These are phyloP conservation scores for Zaprionus inermis DNA, from an alignment of 1,140 invertebrate species.

Conservation along the genomic window DNA sequence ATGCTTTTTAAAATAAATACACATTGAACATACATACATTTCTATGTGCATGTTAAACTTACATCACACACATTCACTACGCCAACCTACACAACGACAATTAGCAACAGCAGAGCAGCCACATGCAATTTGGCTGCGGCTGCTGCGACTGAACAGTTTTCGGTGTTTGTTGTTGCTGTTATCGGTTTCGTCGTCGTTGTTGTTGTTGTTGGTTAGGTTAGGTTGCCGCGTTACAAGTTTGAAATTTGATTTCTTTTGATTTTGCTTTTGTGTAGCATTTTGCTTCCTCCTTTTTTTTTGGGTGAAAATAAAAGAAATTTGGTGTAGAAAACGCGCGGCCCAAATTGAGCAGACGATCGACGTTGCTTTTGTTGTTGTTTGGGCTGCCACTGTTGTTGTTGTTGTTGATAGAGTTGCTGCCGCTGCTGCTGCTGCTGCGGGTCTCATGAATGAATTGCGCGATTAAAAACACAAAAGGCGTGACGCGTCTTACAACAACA, in stretches of 20 bases:
- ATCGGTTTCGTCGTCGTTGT: constrained; percentile 16
- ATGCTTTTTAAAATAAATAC: constrained; percentile 32
- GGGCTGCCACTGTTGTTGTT: constrained; percentile 12
- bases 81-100: constrained; percentile 21
- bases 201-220: constrained; percentile 10
- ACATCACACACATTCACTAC: constrained; percentile 47
- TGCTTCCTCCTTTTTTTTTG: constrained; percentile 44
- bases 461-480: constrained; percentile 60
- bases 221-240: constrained; percentile 29
- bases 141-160: constrained; percentile 20
- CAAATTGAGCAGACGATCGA: constrained; percentile 47
- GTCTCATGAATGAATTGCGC: constrained; percentile 52
- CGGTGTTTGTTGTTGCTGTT: constrained; percentile 12
- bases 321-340: constrained; percentile 47
- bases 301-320: constrained; percentile 50
- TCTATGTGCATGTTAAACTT: constrained; percentile 24
- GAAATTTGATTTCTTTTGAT: constrained; percentile 57
- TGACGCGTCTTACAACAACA: constrained; percentile 43
- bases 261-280: constrained; percentile 48
- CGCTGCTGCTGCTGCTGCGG: constrained; percentile 36
- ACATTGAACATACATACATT: neutral
- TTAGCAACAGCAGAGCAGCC: neutral
- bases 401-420: constrained; percentile 10
- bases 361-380: constrained; percentile 32
- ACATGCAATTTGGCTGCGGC: constrained; percentile 44